Percentiles rank a stretch among this genome's conserved stretches.
Conservation (phyloP, 2,797 vertebrate species). For the Podargus strigoides region DNA sequence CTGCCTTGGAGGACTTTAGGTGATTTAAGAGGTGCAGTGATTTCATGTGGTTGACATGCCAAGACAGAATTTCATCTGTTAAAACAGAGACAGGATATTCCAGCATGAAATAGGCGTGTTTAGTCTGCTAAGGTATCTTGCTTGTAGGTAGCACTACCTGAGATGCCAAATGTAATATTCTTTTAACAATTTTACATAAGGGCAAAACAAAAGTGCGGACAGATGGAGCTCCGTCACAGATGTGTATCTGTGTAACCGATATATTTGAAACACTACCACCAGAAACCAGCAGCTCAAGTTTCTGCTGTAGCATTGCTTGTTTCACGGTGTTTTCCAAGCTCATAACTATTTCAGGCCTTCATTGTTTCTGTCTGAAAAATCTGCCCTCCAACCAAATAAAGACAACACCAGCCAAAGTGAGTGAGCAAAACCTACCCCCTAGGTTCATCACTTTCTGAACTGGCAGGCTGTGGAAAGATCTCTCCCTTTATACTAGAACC, state of each 20-base stretch:
- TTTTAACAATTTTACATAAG: neutral
- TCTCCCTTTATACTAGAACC: neutral
- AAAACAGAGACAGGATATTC: neutral
- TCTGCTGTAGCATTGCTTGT: neutral
- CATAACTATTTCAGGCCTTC: neutral
- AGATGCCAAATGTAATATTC: neutral
- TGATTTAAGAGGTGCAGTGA: neutral
- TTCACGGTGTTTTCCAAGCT: neutral
- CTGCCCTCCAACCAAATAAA: neutral
- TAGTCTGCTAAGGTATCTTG: neutral
- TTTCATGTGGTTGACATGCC: neutral
- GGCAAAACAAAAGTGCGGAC: neutral
- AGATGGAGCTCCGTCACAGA: neutral
- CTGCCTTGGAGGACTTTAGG: neutral
- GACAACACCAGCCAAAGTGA: neutral
- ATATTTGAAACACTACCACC: neutral
- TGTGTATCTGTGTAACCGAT: neutral
- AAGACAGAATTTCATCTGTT: slow-evolving; percentile 4
- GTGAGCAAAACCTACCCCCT: neutral
- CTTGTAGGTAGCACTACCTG: neutral
- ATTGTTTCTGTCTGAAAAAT: neutral
- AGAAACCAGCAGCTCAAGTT: neutral
- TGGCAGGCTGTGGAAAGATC: neutral
- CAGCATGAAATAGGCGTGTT: neutral
- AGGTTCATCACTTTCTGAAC: neutral